Base-by-base conservation (phyloP, 1,140 invertebrate genomes). In the Coelopa frigida region DNA sequence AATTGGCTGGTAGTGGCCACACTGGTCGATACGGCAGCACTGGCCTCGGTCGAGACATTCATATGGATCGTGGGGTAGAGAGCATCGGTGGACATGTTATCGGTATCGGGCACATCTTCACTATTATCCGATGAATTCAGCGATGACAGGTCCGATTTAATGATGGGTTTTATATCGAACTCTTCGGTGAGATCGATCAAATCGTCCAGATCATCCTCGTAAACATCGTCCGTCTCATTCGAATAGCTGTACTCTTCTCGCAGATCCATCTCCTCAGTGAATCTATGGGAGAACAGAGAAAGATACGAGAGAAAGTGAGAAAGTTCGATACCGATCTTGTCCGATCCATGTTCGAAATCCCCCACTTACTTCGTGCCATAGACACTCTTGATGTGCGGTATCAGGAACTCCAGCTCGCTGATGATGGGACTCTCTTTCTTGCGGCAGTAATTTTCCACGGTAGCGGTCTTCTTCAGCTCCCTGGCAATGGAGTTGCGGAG, bases 381-480 rank as follows among this genome's bases (percentile, higher is more conserved):
- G 17, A 35, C 5, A 14, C 33, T 46, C 23, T 26, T 46, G 12
- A 46, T 46, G 15, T 46, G 44, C 8, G 44, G 44, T 37, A 46
- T 46, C 21, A 46, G 15, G 35, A 46, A 46, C 23, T 46, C 44
- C n/a, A 46, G 23, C 15, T 46, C 44, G 14, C 33, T 10, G n/a
- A 46, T 46, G 22, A 46, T 37, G 17, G 44, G 44, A 26, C 44
- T 46, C 12, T 37, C 44, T 15, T 46, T 46, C 24, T 38, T 46
- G 2, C 44, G 23, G 15, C 14, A 17, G 31, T 37, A 46, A 20
- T 46, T 46, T 27, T 46, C 44, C 3, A 46, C n/a, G n/a, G 44
- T 46, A 15, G 33, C 44, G 23, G 24, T 46, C 44, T 26, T 46
- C 38, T 46, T 46, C 22, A 46, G 33, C 11, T 46, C 44, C 10